A percentile compares a stretch with the other conserved stretches of the same genome.
Evolutionary conservation across 1,140 invertebrate species (phyloP).

Genomic region (Drosophila pallidifrons): DNA sequence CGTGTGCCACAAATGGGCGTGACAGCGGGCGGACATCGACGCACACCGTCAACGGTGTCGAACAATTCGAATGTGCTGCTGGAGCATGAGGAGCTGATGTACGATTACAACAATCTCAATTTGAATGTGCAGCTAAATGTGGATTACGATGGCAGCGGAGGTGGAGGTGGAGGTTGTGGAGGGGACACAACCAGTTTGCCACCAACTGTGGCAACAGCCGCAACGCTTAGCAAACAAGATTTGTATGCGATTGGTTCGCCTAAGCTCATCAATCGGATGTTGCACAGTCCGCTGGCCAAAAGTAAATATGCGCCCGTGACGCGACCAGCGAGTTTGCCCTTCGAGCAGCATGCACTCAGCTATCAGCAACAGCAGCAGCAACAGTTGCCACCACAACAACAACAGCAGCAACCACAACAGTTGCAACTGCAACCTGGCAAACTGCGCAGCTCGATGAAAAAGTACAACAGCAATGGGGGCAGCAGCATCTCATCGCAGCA

Average conservation of each 20-base stretch:
- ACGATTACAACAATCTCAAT: constrained; percentile 85
- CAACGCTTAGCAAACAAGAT: constrained; percentile 64
- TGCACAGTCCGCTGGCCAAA: constrained; percentile 71
- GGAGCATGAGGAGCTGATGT: constrained; percentile 80
- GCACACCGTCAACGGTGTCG: constrained; percentile 80
- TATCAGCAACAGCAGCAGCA: constrained; percentile 46
- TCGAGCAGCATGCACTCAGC: constrained; percentile 69
- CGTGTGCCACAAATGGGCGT: constrained; percentile 83
- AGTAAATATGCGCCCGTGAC: constrained; percentile 75
- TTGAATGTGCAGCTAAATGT: constrained; percentile 53
- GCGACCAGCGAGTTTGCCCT: constrained; percentile 90
- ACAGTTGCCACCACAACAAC: background rate
- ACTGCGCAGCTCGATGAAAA: constrained; percentile 73
- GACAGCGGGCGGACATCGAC: constrained; percentile 72
- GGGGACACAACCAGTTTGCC: background rate
- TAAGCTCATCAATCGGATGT: constrained; percentile 68
- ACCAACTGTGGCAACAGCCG: constrained; percentile 7
- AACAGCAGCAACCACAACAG: constrained; percentile 5
- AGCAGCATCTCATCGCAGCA: constrained; percentile 72
- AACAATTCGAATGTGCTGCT: constrained; percentile 82
- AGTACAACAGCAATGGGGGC: constrained; percentile 58
- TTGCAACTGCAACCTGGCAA: constrained; percentile 18
- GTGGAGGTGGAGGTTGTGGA: no score
- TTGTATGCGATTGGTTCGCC: constrained; percentile 69
- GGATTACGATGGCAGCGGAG: constrained; percentile 52